phyloP scores from a whole-genome alignment of 2,888 invertebrate genomes.

The Apotomis turbidana region DNA sequence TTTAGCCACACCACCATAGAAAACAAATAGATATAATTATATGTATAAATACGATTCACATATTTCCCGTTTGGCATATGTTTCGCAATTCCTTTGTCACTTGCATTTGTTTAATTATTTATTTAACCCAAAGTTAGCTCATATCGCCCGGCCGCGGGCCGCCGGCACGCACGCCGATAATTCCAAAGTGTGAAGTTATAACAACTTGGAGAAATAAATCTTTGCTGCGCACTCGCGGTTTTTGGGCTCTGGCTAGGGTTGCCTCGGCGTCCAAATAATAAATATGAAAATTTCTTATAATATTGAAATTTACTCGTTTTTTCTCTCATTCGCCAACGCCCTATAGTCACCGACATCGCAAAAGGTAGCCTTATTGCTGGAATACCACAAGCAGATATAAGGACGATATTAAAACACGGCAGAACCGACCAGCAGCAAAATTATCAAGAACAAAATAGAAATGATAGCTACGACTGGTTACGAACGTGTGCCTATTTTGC shows the following conservation, averaged over 20 bases:
- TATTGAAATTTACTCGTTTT: not conserved
- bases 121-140: conserved; percentile 26
- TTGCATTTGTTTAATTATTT: conserved; percentile 31
- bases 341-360: too few relatives aligned
- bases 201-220: conserved; percentile 79
- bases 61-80: not conserved
- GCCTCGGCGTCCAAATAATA: conserved; percentile 49
- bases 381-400: too few relatives aligned
- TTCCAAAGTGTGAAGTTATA: conserved; percentile 80
- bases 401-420: too few relatives aligned
- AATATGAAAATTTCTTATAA: not conserved
- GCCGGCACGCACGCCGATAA: conserved; percentile 46
- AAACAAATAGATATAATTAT: too few relatives aligned
- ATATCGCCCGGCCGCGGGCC: conserved; percentile 33
- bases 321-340: too few relatives aligned
- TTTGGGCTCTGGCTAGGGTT: conserved; percentile 55
- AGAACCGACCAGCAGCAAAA: too few relatives aligned
- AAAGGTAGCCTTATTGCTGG: too few relatives aligned
- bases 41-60: too few relatives aligned
- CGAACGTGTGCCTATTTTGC: too few relatives aligned
- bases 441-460: too few relatives aligned
- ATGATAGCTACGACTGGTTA: too few relatives aligned
- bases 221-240: conserved; percentile 61
- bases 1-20: too few relatives aligned
- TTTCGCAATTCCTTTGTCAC: conserved; percentile 7